phyloP scores from a whole-genome alignment of 1,140 invertebrate genomes.

The Trialeurodes vaporariorum region DNA sequence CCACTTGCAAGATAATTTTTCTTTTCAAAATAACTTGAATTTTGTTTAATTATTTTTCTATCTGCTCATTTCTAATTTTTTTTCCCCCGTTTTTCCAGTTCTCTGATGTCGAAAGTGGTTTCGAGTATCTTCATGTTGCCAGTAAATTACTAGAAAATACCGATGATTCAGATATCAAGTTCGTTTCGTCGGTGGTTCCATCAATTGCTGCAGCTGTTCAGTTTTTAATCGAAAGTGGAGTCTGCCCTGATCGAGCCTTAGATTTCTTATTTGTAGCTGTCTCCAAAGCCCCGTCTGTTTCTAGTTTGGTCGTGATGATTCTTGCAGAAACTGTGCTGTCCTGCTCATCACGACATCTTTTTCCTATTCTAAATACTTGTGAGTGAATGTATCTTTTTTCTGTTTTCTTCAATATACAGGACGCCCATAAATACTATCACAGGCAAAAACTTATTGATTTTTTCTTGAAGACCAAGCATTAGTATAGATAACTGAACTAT shows the following conservation, averaged over 20 bases:
- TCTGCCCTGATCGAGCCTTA: not conserved
- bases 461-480: too few species aligned
- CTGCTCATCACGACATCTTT: not conserved
- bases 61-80: too few species aligned
- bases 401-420: too few species aligned
- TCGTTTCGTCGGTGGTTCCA: not conserved
- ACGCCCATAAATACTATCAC: too few species aligned
- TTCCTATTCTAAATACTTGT: not conserved
- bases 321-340: not conserved
- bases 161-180: not conserved
- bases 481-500: too few species aligned
- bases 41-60: too few species aligned
- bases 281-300: not conserved
- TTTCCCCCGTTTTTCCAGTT: too few species aligned
- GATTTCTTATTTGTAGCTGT: not conserved
- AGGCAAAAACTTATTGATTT: too few species aligned
- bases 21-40: too few species aligned
- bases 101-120: too few species aligned
- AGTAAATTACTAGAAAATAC: not conserved
- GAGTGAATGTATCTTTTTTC: not conserved
- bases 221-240: not conserved
- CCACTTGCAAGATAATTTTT: too few species aligned
- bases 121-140: not conserved
- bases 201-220: not conserved
- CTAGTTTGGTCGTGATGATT: not conserved